Percentiles rank a stretch among this genome's conserved stretches.
Conservation (phyloP, 2,113 vertebrate species). For the Serilophus lunatus region DNA sequence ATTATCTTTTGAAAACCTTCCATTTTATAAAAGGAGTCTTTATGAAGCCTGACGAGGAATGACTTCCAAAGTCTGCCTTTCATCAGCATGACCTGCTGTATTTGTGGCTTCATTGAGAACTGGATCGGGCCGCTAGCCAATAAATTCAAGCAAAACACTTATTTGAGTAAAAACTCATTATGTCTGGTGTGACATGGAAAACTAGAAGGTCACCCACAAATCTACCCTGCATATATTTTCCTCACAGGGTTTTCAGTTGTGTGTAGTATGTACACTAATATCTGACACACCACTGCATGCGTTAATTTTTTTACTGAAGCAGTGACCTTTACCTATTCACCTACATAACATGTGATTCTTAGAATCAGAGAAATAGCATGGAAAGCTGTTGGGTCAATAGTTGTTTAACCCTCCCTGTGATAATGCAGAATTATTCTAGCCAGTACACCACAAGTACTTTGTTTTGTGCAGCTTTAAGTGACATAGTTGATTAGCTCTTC, state of each 20-base stretch:
- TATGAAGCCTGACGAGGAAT: neutral
- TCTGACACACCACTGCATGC: neutral
- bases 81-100: neutral
- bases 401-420: slow-evolving; percentile 37
- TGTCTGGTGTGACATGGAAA: neutral
- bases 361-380: slow-evolving; percentile 16
- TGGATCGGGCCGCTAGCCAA: neutral
- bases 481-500: slow-evolving; percentile 7
- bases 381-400: slow-evolving; percentile 34
- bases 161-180: slow-evolving; percentile 19
- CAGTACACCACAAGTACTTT: slow-evolving; percentile 28
- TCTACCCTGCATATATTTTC: slow-evolving; percentile 12
- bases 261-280: neutral
- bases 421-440: slow-evolving; percentile 16
- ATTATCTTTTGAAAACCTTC: slow-evolving; percentile 34
- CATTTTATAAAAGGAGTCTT: neutral
- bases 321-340: slow-evolving; percentile 25
- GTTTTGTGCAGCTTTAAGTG: slow-evolving; percentile 27
- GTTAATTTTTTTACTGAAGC: slow-evolving; percentile 44
- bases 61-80: neutral
- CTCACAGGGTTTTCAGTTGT: neutral
- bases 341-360: slow-evolving; percentile 1
- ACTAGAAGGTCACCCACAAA: slow-evolving; percentile 9
- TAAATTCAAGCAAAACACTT: slow-evolving; percentile 3
- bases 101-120: neutral